Evolutionary conservation across 2,113 vertebrate species (phyloP).

Genomic region (Neodon shergylaensis): DNA sequence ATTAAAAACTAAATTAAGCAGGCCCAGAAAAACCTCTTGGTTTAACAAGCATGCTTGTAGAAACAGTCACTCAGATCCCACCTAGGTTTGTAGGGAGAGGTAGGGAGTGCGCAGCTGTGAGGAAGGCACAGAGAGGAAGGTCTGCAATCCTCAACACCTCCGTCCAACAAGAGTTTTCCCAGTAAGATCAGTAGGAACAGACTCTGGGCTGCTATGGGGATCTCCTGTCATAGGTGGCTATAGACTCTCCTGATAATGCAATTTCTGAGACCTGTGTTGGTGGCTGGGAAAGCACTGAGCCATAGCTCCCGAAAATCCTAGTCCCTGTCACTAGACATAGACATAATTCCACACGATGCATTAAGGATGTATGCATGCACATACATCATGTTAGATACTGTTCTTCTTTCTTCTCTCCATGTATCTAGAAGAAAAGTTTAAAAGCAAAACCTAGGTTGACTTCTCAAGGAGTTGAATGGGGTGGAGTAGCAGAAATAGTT

Average conservation of each 20-base stretch:
- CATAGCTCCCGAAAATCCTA: background rate
- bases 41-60: slow-evolving; percentile 1
- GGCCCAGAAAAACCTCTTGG: slow-evolving; percentile 38
- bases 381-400: fast-evolving
- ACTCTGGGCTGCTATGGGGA: background rate
- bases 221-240: fast-evolving
- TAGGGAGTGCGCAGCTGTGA: fast-evolving
- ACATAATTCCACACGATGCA: background rate
- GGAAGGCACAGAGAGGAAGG: background rate
- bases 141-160: background rate
- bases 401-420: background rate
- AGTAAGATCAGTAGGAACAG: too few species aligned
- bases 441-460: background rate
- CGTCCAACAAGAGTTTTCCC: background rate
- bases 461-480: background rate
- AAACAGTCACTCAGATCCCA: background rate
- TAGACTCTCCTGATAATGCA: too few species aligned
- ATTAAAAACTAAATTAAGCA: slow-evolving; percentile 63
- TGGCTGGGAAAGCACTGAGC: fast-evolving
- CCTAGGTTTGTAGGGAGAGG: background rate
- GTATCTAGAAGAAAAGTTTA: background rate
- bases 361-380: background rate
- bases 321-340: fast-evolving
- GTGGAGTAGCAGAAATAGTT: background rate
- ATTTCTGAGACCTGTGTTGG: background rate